These are phyloP conservation scores for Dascyllus trimaculatus DNA, from an alignment of 2,113 vertebrate genomes.

Conservation along the genomic window DNA sequence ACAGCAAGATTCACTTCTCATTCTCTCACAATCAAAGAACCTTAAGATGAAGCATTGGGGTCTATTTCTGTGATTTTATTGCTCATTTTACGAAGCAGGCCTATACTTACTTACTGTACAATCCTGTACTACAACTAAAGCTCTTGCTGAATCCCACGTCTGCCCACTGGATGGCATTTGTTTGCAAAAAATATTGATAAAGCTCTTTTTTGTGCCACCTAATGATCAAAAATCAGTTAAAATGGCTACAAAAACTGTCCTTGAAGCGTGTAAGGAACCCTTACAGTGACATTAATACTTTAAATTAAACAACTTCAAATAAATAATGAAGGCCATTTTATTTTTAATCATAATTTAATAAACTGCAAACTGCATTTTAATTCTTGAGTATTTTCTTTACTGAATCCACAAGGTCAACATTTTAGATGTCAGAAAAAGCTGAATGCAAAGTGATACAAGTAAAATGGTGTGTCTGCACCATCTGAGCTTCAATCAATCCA, in stretches of 20 bases:
- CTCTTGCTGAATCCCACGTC: no score
- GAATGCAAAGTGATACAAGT: neutral
- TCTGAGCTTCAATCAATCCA: neutral
- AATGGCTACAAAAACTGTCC: neutral
- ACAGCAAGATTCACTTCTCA: constrained; percentile 18
- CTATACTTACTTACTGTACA: no score
- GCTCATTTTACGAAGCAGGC: neutral
- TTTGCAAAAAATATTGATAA: no score
- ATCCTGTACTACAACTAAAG: no score
- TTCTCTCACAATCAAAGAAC: neutral
- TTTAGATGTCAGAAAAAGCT: neutral
- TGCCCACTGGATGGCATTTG: no score
- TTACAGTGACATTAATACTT: neutral
- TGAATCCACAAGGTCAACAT: constrained; percentile 11
- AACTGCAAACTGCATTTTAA: neutral
- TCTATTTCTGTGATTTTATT: neutral
- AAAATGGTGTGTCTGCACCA: neutral
- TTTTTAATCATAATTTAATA: neutral
- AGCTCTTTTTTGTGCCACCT: neutral
- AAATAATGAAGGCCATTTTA: neutral
- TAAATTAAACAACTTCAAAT: neutral
- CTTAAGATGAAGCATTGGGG: neutral
- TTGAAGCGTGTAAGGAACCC: neutral
- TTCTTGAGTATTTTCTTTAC: neutral
- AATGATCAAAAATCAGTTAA: neutral